phyloP scores from a whole-genome alignment of 2,113 vertebrate species.

The Paralichthys olivaceus region DNA sequence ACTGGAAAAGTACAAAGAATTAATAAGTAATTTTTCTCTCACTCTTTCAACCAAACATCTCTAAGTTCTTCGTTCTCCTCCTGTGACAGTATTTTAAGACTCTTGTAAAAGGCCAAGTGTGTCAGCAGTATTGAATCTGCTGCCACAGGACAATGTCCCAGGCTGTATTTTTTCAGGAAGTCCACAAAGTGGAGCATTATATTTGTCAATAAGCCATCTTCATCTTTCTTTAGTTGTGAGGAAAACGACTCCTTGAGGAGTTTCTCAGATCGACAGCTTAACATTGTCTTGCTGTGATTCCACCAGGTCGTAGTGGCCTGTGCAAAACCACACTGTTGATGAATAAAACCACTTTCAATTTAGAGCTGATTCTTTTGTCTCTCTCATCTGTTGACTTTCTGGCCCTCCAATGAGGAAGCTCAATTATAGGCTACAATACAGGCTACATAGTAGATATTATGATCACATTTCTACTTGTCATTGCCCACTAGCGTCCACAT shows the following conservation, averaged over 20 bases:
- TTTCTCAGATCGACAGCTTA: conserved; percentile 16
- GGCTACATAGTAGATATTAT: background rate
- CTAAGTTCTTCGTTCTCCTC: conserved; percentile 1
- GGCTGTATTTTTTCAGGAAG: background rate
- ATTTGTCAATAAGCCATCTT: conserved; percentile 16
- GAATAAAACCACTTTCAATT: conserved; percentile 38
- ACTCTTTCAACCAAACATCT: conserved; percentile 1
- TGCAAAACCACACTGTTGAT: conserved; percentile 30
- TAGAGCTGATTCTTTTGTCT: background rate
- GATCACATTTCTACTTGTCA: background rate
- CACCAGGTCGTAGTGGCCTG: conserved; percentile 16
- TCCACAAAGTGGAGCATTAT: conserved; percentile 3
- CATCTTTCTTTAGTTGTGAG: background rate
- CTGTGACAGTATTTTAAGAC: conserved; percentile 10
- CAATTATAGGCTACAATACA: no score
- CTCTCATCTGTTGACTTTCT: no score
- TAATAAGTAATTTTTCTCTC: background rate
- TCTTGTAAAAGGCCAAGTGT: conserved; percentile 28
- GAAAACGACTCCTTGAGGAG: conserved; percentile 4
- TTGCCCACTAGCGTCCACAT: no score
- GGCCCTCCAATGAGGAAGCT: no score
- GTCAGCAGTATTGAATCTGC: conserved; percentile 17
- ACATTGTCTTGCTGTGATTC: conserved; percentile 24
- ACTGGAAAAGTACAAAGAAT: no score
- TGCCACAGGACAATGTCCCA: background rate